Evolutionary conservation across 2,797 vertebrate genomes (phyloP).

Genomic region (Notolepis coatsorum): DNA sequence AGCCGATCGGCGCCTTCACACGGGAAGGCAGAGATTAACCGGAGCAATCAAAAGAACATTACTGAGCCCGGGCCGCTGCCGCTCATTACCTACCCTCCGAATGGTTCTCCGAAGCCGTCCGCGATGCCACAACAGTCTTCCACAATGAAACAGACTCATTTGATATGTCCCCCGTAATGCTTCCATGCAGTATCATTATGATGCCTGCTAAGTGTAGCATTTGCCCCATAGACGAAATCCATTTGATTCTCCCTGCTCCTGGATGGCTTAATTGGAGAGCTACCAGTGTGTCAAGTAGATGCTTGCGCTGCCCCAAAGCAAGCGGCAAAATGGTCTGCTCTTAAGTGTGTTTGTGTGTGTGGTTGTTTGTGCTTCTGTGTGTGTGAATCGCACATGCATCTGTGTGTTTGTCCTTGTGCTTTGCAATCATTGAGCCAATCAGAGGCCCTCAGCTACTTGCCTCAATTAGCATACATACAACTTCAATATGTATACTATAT

Average conservation of each 20-base stretch:
- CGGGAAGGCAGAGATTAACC: conserved; percentile 75
- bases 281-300: conserved; percentile 24
- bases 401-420: conserved; percentile 38
- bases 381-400: not conserved
- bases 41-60: conserved; percentile 85
- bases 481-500: no score
- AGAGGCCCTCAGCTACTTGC: conserved; percentile 51
- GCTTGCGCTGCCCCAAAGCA: not conserved
- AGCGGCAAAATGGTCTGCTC: not conserved
- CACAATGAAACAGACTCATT: conserved; percentile 84
- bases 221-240: conserved; percentile 72
- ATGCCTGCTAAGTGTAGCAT: conserved; percentile 67
- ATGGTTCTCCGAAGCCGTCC: conserved; percentile 76
- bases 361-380: not conserved
- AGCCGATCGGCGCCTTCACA: no score
- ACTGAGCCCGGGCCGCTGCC: conserved; percentile 73
- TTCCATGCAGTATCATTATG: conserved; percentile 74
- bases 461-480: conserved; percentile 58
- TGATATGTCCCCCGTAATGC: conserved; percentile 82
- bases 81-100: conserved; percentile 78
- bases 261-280: conserved; percentile 68
- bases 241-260: conserved; percentile 74
- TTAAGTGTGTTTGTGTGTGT: not conserved
- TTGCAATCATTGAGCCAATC: conserved; percentile 41
- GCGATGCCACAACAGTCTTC: conserved; percentile 75